Base-by-base conservation (phyloP, 2,888 invertebrate genomes). In the Notodonta dromedarius region DNA sequence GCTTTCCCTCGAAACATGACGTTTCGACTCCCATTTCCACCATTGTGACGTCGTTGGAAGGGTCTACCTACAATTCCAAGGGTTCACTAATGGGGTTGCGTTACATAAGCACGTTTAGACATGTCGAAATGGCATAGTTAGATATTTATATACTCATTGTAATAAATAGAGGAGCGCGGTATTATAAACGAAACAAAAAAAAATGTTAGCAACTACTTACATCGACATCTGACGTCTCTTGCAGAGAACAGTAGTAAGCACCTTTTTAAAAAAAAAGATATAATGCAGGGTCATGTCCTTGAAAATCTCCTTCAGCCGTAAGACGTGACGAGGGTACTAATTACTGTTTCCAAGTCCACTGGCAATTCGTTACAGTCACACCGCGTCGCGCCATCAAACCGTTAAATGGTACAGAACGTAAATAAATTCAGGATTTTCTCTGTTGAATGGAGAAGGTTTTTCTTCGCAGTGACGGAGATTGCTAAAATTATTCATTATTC, bases 351-450 rank as follows among this genome's bases (percentile, higher is more conserved):
- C 50, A 16, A 50, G 50, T 50, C 50, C 16, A 50, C 7, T 16
- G 50, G 50, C 50, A n/a, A 50, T 9, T 50, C 16, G 50, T 50
- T 50, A 16, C 50, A 50, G 50, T 50, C 50, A 16, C 50, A 16
- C 50, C 16, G 50, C 50, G 50, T 50, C 50, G 50, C 50, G 50
- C 50, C 50, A 50, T 50, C 50, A 50, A 50, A 50, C 50, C 11
- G 50, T 16, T 50, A 50, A 50, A 50, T 50, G 50, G 50, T 11
- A 16, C 50, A 50, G 16, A 50, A 16, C 16, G 50, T 50, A 50
- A 50, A 50, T 50, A 16, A 50, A 50, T 50, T 16, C 50, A 50
- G 50, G 14, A 50, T 50, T 50, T 50, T 50, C 50, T 50, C 16
- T 4, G 50, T 50, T 16, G 9, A 50, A 50, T 50, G 50, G 50